These are phyloP conservation scores for Zhuqinia jingwanae DNA, from an alignment of 2,888 invertebrate species.

Conservation along the genomic window DNA sequence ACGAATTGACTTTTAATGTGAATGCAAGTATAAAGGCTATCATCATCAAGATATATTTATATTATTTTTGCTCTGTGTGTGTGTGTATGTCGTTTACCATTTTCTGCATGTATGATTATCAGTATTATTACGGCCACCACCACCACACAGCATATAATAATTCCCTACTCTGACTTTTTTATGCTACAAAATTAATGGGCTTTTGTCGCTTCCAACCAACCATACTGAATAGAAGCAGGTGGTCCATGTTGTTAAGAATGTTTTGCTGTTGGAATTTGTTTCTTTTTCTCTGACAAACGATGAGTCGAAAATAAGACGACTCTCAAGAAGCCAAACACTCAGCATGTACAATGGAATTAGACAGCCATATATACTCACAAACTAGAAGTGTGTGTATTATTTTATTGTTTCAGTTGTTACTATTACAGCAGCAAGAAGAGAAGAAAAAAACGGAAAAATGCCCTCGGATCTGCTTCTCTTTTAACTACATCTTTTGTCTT, in stretches of 20 bases:
- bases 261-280: constrained; percentile 6
- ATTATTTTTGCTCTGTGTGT: no score
- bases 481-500: not conserved
- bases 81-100: no score
- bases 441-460: not conserved
- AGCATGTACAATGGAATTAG: constrained; percentile 1
- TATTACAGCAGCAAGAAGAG: not conserved
- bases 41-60: no score
- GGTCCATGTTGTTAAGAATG: constrained; percentile 27
- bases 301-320: constrained; percentile 30
- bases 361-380: not conserved
- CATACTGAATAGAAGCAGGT: constrained; percentile 48
- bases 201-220: not conserved
- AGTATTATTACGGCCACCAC: not conserved
- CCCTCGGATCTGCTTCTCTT: not conserved
- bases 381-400: not conserved
- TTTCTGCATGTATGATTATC: not conserved
- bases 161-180: not conserved
- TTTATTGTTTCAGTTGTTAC: constrained; percentile 1
- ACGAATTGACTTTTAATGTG: no score
- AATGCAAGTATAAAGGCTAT: no score
- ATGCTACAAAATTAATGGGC: constrained; percentile 33
- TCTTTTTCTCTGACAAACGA: constrained; percentile 19
- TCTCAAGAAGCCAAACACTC: not conserved
- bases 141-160: no score